Evolutionary conservation across 1,140 invertebrate genomes (phyloP).

Genomic region (Lepidotrigona ventralis): DNA sequence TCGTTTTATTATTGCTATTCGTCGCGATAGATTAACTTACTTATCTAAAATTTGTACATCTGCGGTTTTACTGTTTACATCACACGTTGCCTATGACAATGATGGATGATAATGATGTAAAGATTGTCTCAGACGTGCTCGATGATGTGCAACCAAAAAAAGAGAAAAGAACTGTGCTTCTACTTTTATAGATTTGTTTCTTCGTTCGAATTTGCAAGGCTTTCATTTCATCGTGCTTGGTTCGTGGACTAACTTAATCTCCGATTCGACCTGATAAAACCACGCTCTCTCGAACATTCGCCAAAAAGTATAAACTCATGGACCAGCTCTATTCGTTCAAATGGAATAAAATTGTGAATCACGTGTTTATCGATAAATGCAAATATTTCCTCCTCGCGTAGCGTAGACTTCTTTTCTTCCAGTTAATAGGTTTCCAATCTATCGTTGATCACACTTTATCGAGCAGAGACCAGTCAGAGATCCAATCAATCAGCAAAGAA

Average conservation of each 20-base stretch:
- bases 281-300: background rate
- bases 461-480: constrained; percentile 11
- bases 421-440: background rate
- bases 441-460: constrained; percentile 1
- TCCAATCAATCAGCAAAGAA: background rate
- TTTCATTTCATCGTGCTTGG: background rate
- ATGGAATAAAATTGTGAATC: background rate
- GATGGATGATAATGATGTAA: constrained; percentile 46
- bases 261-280: background rate
- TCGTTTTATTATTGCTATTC: constrained; percentile 73
- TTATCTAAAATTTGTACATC: constrained; percentile 73
- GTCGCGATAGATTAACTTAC: constrained; percentile 69
- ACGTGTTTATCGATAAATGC: constrained; percentile 18
- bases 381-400: background rate
- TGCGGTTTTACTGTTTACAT: constrained; percentile 63
- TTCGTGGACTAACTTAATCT: background rate
- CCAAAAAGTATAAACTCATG: background rate
- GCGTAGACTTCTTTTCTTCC: background rate
- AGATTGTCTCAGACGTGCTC: constrained; percentile 63
- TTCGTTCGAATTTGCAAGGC: constrained; percentile 24
- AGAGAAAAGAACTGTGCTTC: background rate
- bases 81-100: constrained; percentile 30
- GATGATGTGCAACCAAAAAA: constrained; percentile 20
- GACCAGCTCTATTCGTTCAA: background rate
- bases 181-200: background rate